Base-by-base conservation (phyloP, 1,140 invertebrate species). In the Oreohelix idahoensis region DNA sequence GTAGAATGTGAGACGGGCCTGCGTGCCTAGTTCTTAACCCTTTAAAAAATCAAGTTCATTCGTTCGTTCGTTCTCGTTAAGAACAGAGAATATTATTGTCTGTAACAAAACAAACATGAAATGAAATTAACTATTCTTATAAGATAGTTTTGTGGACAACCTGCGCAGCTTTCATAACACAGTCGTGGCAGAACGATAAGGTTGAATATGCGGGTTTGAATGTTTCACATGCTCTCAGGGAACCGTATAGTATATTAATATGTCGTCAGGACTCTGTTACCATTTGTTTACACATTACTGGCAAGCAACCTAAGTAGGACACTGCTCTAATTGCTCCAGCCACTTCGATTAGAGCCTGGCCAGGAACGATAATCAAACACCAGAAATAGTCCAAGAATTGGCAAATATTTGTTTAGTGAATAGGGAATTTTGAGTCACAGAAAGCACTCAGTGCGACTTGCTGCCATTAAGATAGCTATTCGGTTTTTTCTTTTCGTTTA, bases 341-440 rank as follows among this genome's bases (percentile, higher is more conserved):
- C 32, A 32, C 20, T 17, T 13, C 35, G 71, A 74, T 74, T 74
- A 74, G 32, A n/a, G 26, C 32, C 32, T 36, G 36, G 32, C 20
- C 36, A 26, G 71, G 32, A 17, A 26, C 26, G 71, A 42, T 39
- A 35, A 74, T 74, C 38, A 39, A 74, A 74, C 32, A 74, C 23
- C 66, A 26, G 71, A n/a, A 38, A 74, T 74, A 74, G 35, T 74
- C 11, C 32, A n/a, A 69, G 38, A 26, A 74, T 39, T 36, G 38
- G 71, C 71, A 74, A 74, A 74, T 74, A 74, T 74, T 74, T 74
- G 71, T 38, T 13, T 11, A 11, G 36, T 74, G 71, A 4, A 13
- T 13, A 4, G 11, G 39, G 5, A n/a, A 13, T n/a, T 69, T n/a
- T n/a, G 66, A 36, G 66, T 23, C 35, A 8, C 66, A 69, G n/a